Evolutionary conservation across 2,797 vertebrate genomes (phyloP), one percentile per base, ranked within the genome.

Genomic region (Chloroceryle amazona): DNA sequence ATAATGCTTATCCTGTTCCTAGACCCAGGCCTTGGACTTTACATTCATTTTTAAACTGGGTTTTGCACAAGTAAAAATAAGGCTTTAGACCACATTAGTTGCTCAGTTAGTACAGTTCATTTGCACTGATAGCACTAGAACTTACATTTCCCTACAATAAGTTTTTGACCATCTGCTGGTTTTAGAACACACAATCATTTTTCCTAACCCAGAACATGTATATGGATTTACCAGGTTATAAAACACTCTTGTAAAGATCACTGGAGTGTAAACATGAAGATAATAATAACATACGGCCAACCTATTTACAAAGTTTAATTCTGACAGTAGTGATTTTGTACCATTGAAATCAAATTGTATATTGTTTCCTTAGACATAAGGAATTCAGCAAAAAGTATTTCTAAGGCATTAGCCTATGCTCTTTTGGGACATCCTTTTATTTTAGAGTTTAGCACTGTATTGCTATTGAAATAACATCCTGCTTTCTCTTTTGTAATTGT

Each of bases 281-380:
- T 31, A 82, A 82, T 41, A 49, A 86, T 78, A 68, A 86, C 16
- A 82, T 88, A 60, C 3, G 89, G 44, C 21, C 66, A 89, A 90
- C 23, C 37, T 84, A 41, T 66, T 93, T 93, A 42, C 57, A 91
- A 94, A 83, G 44, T 25, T 80, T 83, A 80, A 87, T 90, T 96
- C 58, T 75, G 54, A 91, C 44, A 92, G 6, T 26, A 74, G 63
- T 51, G 0, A 31, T 88, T 97, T 96, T 76, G 12, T 46, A 78
- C 26, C 19, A 86, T 86, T 89, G 68, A 86, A 95, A 92, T 7
- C 8, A 62, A 87, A 73, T 58, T 71, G 44, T 65, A 4, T 49
- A 29, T 33, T 41, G 39, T 41, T 23, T 94, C 67, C 81, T 89
- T 67, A 90, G 71, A 89, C 41, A 55, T 29, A 83, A 94, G 33